A percentile compares a stretch with the other conserved stretches of the same genome.
These are phyloP conservation scores for Drosophila prolongata DNA, from an alignment of 2,888 invertebrate genomes.

Conservation along the genomic window DNA sequence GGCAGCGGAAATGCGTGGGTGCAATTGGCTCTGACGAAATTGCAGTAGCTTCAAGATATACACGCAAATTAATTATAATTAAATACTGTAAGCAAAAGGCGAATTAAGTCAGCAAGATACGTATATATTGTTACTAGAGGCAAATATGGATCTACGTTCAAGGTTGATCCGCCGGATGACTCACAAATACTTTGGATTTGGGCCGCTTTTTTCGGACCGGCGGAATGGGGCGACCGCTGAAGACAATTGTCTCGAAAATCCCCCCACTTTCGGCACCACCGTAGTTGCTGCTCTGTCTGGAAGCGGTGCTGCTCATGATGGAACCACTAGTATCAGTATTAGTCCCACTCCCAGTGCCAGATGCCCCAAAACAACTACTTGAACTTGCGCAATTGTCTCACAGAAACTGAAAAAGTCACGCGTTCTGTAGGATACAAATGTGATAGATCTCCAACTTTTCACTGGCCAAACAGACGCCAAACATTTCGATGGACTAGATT, in stretches of 20 bases:
- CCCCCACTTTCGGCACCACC: slow-evolving; percentile 53
- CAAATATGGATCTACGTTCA: slow-evolving; percentile 25
- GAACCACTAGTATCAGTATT: background rate
- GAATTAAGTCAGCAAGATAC: slow-evolving; percentile 26
- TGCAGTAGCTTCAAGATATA: slow-evolving; percentile 50
- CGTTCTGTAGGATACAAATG: slow-evolving; percentile 41
- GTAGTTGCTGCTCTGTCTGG: slow-evolving; percentile 80
- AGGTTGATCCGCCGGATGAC: slow-evolving; percentile 57
- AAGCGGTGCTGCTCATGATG: slow-evolving; percentile 79
- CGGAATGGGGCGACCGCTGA: slow-evolving; percentile 79
- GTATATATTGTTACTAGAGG: slow-evolving; percentile 42
- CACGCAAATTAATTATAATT: slow-evolving; percentile 32
- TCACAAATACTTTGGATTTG: slow-evolving; percentile 80
- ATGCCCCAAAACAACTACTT: slow-evolving; percentile 9
- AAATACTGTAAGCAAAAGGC: slow-evolving; percentile 37
- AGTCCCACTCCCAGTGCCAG: background rate
- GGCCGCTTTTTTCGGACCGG: slow-evolving; percentile 82
- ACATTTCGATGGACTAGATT: slow-evolving; percentile 58
- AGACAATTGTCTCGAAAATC: slow-evolving; percentile 68
- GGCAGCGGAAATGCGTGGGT: slow-evolving; percentile 70
- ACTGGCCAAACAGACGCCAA: slow-evolving; percentile 69
- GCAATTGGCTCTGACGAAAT: slow-evolving; percentile 50
- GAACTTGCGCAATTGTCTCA: slow-evolving; percentile 64
- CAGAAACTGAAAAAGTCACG: slow-evolving; percentile 17
- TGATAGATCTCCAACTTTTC: slow-evolving; percentile 53